Base-by-base conservation (phyloP, 1,140 invertebrate species). In the Holcopasites calliopsidis region DNA sequence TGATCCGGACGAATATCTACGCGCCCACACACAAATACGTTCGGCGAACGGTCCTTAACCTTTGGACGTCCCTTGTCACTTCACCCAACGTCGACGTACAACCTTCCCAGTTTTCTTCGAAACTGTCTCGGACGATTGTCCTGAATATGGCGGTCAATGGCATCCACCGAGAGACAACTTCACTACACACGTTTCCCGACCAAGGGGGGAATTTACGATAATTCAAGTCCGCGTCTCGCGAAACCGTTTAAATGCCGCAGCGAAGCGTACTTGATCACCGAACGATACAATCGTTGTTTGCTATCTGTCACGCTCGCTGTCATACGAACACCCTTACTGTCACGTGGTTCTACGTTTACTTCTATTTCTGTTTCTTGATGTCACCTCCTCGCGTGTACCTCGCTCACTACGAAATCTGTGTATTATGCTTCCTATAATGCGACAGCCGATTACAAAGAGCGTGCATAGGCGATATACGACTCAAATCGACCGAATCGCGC, bases 121-220 rank as follows among this genome's bases (percentile, higher is more conserved):
- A 44, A 55, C 58, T 69, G 31, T 49, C 52, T 40, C 58, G 50
- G 16, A 18, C 49, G 54, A 71, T 54, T 60, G 47, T 77, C 79
- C 76, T 78, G 80, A 82, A 82, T 82, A 82, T 82, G 75, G 80
- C 75, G 75, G 79, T 82, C 76, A 71, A 77, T 55, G 55, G 69
- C 69, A 77, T 69, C 78, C 79, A 58, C 76, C 62, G 79, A 75
- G 79, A 75, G 57, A 38, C 75, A 82, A 82, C 69, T 82, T 82
- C 75, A 82, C 80, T 64, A 58, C 26, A n/a, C n/a, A 26, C 28
- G 68, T 72, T 62, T 73, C 21, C 38, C 49, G 16, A 40, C 6
- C 13, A 40, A 6, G 5, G 33, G 38, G 28, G 35, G 33, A 28
- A 52, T 47, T 60, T 35, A n/a, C 26, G 38, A 71, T 64, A 21